Base-by-base conservation (phyloP, 2,888 invertebrate species). In the Drosophila differens region DNA sequence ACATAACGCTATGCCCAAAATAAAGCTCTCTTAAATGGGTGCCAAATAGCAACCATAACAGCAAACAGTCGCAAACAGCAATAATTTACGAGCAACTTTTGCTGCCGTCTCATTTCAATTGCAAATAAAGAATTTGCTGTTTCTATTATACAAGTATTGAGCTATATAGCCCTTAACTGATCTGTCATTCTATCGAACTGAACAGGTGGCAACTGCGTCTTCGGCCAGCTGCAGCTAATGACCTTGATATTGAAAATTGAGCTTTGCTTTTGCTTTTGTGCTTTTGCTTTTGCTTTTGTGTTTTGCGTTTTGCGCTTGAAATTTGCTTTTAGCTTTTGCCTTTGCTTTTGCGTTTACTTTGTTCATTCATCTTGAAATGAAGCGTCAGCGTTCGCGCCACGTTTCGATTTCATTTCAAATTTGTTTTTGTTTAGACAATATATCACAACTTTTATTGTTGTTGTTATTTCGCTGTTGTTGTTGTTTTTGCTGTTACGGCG, bases 241-340 rank as follows among this genome's bases (percentile, higher is more conserved):
- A 89, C 92, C 92, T 92, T 92, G 92, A 91, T 92, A 92, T 83
- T 92, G 92, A 92, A 92, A 91, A 53, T 70, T 69, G 65, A 39
- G 60, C 59, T 71, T 66, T 76, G 66, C 16, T 39, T 73, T 71
- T 75, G 51, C 70, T 54, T 62, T 70, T 57, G 49, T 71, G 66
- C 52, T 37, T 59, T 79, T 76, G 73, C 35, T 25, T 35, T 44
- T 79, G 53, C 16, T 22, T 35, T 53, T 53, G 33, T 33, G 19
- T 32, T 54, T 37, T 33, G n/a, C 41, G 6, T 47, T 47, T 25
- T 47, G 37, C 37, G 19, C 19, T 55, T 37, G 55, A 37, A 55
- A 55, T 55, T 55, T 55, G 55, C 14, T 39, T 55, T 55, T 39
- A 19, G 28, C 28, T 37, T 55, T 55, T 37, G 47, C 9, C 47